Base-by-base conservation (phyloP, 2,888 invertebrate genomes). In the Microctonus brassicae region DNA sequence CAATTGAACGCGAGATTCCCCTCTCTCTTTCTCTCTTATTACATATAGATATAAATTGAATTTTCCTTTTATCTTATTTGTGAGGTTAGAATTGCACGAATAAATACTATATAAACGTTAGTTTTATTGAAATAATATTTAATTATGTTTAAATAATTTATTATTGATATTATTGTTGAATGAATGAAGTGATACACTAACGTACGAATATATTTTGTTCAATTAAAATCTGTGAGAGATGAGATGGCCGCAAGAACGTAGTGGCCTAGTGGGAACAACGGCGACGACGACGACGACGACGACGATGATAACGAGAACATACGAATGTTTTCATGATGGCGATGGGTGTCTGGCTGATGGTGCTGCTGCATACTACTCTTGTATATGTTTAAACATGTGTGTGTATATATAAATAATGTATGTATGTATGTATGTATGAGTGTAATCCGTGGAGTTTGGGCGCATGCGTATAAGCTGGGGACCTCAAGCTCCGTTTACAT, bases 321-420 rank as follows among this genome's bases (percentile, higher is more conserved):
- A 73, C 81, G 76, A 83, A 81, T 82, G 82, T 84, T 84, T 83
- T 84, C 82, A 84, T 80, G 82, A 84, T 80, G 84, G 83, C 81
- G 82, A 81, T 78, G 78, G 75, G 65, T 60, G 68, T 75, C 70
- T 71, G 73, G 71, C n/a, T 74, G 73, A 69, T 55, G 72, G 70
- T 29, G 52, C 68, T 36, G 55, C 65, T 29, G 52, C 34, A 33
- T n/a, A n/a, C n/a, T n/a, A n/a, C n/a, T n/a, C n/a, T n/a, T n/a
- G n/a, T n/a, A n/a, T n/a, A n/a, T n/a, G n/a, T n/a, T n/a, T n/a
- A n/a, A n/a, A n/a, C n/a, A n/a, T n/a, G n/a, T n/a, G n/a, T n/a
- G n/a, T n/a, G n/a, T n/a, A n/a, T n/a, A n/a, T n/a, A n/a, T n/a
- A n/a, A n/a, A n/a, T n/a, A n/a, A n/a, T n/a, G n/a, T n/a, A n/a